Percentiles rank a stretch among this genome's conserved stretches.
These are phyloP conservation scores for Hydrozoanthus gracilis DNA, from an alignment of 92 coral and sea anemone genomes.

Conservation along the genomic window DNA sequence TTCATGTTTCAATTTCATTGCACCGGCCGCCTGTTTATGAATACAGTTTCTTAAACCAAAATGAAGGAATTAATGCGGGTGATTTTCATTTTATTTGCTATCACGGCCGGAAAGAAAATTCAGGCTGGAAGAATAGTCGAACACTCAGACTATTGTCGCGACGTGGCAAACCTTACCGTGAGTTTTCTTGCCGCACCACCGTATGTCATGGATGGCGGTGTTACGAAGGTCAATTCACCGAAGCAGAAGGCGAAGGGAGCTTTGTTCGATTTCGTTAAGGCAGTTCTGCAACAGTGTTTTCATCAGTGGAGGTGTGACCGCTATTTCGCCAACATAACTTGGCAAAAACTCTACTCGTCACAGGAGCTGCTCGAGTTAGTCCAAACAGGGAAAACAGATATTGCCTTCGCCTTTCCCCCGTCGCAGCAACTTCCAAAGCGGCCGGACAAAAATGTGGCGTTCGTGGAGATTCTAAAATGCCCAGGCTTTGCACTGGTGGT, in stretches of 20 bases:
- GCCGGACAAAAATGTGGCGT: constrained; percentile 19
- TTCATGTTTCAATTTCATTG: background rate
- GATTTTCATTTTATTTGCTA: background rate
- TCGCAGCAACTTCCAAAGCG: constrained; percentile 41
- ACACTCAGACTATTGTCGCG: background rate
- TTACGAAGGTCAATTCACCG: background rate
- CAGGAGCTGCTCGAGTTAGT: constrained; percentile 51
- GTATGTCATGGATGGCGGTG: constrained; percentile 19
- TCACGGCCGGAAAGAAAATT: background rate
- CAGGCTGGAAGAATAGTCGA: background rate
- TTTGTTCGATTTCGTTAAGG: constrained; percentile 45
- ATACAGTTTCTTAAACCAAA: background rate
- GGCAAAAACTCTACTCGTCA: constrained; percentile 55
- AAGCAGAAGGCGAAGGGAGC: constrained; percentile 16
- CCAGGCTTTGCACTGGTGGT: constrained; percentile 80
- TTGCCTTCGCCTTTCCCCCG: constrained; percentile 71
- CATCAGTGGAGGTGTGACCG: constrained; percentile 51
- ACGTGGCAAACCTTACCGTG: constrained; percentile 47
- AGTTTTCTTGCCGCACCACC: constrained; percentile 49
- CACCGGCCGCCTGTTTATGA: background rate
- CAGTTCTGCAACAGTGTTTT: constrained; percentile 41
- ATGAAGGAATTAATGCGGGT: background rate
- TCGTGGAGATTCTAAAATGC: constrained; percentile 54
- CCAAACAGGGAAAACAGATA: constrained; percentile 39
- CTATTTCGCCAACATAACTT: constrained; percentile 17